A percentile compares a stretch with the other conserved stretches of the same genome.
phyloP scores from a whole-genome alignment of 2,797 vertebrate species.

The Muscicapa comitata region DNA sequence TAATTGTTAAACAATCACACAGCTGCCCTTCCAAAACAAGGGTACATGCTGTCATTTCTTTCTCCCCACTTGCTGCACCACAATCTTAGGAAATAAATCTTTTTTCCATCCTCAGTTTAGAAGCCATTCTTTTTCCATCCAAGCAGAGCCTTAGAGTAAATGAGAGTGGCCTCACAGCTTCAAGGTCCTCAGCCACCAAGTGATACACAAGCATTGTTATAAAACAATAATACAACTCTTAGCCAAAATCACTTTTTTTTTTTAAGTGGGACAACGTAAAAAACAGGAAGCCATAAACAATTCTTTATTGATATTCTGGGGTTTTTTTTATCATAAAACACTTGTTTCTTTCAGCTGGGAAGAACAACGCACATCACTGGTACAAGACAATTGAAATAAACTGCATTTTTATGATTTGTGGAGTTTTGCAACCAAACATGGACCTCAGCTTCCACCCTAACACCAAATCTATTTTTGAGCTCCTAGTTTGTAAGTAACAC shows the following conservation, averaged over 20 bases:
- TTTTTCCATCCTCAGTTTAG: not conserved
- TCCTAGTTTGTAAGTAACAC: not conserved
- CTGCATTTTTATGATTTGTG: not conserved
- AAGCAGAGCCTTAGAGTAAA: not conserved
- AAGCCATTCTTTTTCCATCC: conserved; percentile 1
- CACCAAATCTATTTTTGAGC: not conserved
- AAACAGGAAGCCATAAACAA: conserved; percentile 59
- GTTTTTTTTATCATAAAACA: not conserved
- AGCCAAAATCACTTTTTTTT: conserved; percentile 12
- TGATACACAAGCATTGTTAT: conserved; percentile 44
- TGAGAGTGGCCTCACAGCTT: not conserved
- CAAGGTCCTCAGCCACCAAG: conserved; percentile 29
- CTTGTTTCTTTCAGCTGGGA: conserved; percentile 9
- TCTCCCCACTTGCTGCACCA: not conserved
- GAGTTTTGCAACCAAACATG: not conserved
- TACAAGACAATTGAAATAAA: not conserved
- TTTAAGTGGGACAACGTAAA: not conserved
- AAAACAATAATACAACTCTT: conserved; percentile 29
- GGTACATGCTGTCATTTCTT: not conserved
- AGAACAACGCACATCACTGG: not conserved
- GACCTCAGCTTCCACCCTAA: not conserved
- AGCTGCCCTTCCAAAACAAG: not conserved
- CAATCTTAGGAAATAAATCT: not conserved
- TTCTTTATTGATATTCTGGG: conserved; percentile 35
- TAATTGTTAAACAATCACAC: not conserved